phyloP scores from a whole-genome alignment of 2,888 invertebrate genomes.

The Baronia brevicornis region DNA sequence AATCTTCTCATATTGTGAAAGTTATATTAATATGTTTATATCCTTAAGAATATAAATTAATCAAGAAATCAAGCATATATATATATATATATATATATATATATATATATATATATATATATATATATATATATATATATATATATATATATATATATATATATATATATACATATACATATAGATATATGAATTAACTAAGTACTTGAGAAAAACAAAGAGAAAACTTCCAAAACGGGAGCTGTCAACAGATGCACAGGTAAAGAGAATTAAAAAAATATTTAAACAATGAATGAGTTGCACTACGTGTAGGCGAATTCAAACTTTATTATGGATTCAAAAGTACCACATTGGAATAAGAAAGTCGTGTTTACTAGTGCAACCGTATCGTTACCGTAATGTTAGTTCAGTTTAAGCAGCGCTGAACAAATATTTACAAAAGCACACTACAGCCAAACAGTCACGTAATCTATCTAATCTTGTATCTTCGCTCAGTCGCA shows the following conservation, averaged over 20 bases:
- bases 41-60: no score
- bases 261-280: conserved; percentile 20
- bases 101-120: no score
- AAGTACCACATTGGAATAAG: conserved; percentile 14
- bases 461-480: conserved; percentile 42
- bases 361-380: conserved; percentile 13
- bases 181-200: conserved; percentile 49
- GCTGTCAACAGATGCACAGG: conserved; percentile 41
- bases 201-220: conserved; percentile 55
- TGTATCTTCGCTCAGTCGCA: no score
- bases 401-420: conserved; percentile 46
- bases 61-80: no score
- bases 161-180: conserved; percentile 27
- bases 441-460: conserved; percentile 45
- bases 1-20: no score
- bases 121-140: no score
- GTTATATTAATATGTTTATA: no score
- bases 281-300: background rate
- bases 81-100: no score
- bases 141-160: conserved; percentile 21
- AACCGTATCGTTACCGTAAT: conserved; percentile 27
- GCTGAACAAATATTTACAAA: conserved; percentile 54
- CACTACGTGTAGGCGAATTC: conserved; percentile 12
- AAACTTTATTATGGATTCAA: conserved; percentile 12
- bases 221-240: conserved; percentile 47